Conservation (phyloP, 2,888 invertebrate genomes). For the Trissoscelio sp. region DNA sequence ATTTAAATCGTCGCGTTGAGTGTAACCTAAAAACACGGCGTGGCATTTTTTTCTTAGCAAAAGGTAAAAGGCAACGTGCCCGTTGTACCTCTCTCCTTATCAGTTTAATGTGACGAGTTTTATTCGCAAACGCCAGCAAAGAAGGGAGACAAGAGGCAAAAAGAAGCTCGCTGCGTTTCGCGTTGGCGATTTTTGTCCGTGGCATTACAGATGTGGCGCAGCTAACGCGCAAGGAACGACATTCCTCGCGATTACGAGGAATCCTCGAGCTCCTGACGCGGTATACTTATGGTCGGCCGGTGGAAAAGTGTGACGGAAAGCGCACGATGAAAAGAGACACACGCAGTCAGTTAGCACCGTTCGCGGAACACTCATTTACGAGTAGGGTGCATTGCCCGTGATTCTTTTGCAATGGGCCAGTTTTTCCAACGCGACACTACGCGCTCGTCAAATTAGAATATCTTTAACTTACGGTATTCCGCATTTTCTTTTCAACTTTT, state of each 20-base stretch:
- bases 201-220: constrained; percentile 33
- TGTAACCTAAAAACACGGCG: constrained; percentile 23
- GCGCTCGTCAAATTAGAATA: constrained; percentile 7
- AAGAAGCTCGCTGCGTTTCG: constrained; percentile 17
- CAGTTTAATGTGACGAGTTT: constrained; percentile 55
- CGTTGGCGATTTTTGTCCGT: constrained; percentile 36
- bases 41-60: constrained; percentile 8
- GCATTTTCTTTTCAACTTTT: neutral
- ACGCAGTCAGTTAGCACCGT: constrained; percentile 73
- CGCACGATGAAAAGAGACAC: constrained; percentile 59
- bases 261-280: constrained; percentile 55
- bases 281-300: constrained; percentile 72
- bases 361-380: constrained; percentile 68
- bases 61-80: constrained; percentile 42
- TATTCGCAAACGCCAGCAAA: constrained; percentile 2
- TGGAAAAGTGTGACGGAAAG: constrained; percentile 59
- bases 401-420: constrained; percentile 54
- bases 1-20: constrained; percentile 14
- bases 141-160: constrained; percentile 20
- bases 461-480: neutral
- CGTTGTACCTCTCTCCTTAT: constrained; percentile 45
- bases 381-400: constrained; percentile 50
- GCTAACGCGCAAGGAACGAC: constrained; percentile 68
- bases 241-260: constrained; percentile 73
- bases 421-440: constrained; percentile 26